A percentile compares a stretch with the other conserved stretches of the same genome.
Evolutionary conservation across 2,888 invertebrate genomes (phyloP).

Genomic region (Anagyrus pseudococci): DNA sequence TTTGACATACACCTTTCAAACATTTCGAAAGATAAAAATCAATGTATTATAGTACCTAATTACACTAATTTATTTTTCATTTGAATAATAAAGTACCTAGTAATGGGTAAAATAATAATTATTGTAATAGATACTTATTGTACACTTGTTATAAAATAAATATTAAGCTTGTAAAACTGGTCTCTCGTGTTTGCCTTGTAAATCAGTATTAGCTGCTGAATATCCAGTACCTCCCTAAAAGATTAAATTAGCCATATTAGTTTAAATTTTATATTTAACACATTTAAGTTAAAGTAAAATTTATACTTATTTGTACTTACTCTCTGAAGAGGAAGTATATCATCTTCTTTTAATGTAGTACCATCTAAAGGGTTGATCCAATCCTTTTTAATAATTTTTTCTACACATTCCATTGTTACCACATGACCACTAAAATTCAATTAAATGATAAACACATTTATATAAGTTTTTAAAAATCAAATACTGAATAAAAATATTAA

Average conservation of each 20-base stretch:
- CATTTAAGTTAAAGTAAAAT: slow-evolving; percentile 1
- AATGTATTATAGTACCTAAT: too few relatives aligned
- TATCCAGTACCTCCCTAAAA: slow-evolving; percentile 94
- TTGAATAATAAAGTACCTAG: too few relatives aligned
- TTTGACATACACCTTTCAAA: too few relatives aligned
- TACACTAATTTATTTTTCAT: too few relatives aligned
- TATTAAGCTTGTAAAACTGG: slow-evolving; percentile 82
- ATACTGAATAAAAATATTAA: slow-evolving; percentile 1
- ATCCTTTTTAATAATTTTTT: slow-evolving; percentile 95
- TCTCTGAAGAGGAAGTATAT: slow-evolving; percentile 91
- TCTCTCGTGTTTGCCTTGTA: slow-evolving; percentile 83
- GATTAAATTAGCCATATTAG: slow-evolving; percentile 5
- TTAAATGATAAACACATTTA: neutral
- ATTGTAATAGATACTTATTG: neutral
- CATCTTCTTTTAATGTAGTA: slow-evolving; percentile 83
- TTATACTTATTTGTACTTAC: slow-evolving; percentile 62
- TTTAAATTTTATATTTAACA: neutral
- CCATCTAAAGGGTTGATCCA: slow-evolving; percentile 94
- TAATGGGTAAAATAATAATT: neutral
- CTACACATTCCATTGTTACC: slow-evolving; percentile 94
- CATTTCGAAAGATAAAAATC: too few relatives aligned
- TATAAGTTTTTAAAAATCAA: neutral
- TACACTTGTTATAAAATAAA: neutral
- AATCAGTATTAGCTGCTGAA: slow-evolving; percentile 81
- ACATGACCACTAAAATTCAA: slow-evolving; percentile 83